Percentiles rank a stretch among this genome's conserved stretches.
Evolutionary conservation across 2,888 invertebrate species (phyloP).

Genomic region (Nipponacmea schrenckii): DNA sequence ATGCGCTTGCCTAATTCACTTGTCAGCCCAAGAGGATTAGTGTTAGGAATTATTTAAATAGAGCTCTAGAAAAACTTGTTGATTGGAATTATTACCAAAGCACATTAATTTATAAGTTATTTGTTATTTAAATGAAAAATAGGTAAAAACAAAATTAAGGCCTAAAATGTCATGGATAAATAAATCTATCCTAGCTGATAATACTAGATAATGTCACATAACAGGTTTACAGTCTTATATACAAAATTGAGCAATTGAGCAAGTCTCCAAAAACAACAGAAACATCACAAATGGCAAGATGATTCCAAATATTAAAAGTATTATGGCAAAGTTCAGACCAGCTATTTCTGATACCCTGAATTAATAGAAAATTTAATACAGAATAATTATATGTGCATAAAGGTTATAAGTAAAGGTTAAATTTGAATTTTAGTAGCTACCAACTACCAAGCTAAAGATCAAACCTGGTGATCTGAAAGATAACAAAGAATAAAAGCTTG

Average conservation of each 20-base stretch:
- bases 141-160: too few species aligned
- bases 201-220: slow-evolving; percentile 11
- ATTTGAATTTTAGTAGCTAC: slow-evolving; percentile 14
- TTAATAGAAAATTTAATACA: slow-evolving; percentile 3
- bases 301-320: slow-evolving; percentile 12
- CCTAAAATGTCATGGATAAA: slow-evolving; percentile 23
- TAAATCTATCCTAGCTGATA: slow-evolving; percentile 16
- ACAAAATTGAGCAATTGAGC: slow-evolving; percentile 23
- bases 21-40: too few species aligned
- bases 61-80: too few species aligned
- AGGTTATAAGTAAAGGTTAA: background rate
- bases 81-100: too few species aligned
- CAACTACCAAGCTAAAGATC: slow-evolving; percentile 18
- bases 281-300: slow-evolving; percentile 19
- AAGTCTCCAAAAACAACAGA: slow-evolving; percentile 16
- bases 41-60: too few species aligned
- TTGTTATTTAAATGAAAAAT: too few species aligned
- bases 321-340: slow-evolving; percentile 18
- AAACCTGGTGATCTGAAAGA: background rate
- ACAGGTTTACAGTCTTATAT: slow-evolving; percentile 13
- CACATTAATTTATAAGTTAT: too few species aligned
- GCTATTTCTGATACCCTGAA: background rate
- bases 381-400: background rate
- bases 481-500: slow-evolving; percentile 10
- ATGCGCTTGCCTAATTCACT: too few species aligned